Evolutionary conservation across 2,797 vertebrate genomes (phyloP).

Genomic region (Huso huso): DNA sequence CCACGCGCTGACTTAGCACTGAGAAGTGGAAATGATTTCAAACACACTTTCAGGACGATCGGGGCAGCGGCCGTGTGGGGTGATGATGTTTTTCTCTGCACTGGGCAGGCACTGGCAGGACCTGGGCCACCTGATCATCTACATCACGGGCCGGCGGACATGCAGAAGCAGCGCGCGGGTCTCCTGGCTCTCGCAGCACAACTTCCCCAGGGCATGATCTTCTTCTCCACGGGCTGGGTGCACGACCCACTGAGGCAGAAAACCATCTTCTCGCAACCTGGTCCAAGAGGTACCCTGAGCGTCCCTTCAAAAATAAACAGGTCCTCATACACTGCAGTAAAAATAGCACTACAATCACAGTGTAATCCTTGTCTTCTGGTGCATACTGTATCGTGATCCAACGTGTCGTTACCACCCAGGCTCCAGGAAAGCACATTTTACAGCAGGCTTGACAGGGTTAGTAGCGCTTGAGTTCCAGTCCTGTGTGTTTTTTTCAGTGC

Average conservation of each 20-base stretch:
- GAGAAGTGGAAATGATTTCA: too few species aligned
- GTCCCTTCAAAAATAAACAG: background rate
- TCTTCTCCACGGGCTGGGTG: conserved; percentile 94
- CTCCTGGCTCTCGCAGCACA: conserved; percentile 95
- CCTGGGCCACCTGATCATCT: conserved; percentile 91
- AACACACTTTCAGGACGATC: too few species aligned
- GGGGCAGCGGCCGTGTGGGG: too few species aligned
- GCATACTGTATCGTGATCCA: too few species aligned
- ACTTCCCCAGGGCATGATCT: conserved; percentile 98
- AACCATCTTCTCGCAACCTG: conserved; percentile 91
- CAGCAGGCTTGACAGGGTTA: too few species aligned
- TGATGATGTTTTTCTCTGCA: too few species aligned
- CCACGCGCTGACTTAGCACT: too few species aligned
- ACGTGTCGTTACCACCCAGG: too few species aligned
- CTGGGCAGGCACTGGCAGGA: conserved; percentile 91
- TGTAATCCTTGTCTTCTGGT: too few species aligned
- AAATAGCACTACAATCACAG: too few species aligned
- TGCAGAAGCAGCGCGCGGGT: conserved; percentile 98
- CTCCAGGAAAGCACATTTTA: too few species aligned
- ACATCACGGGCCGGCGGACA: conserved; percentile 94
- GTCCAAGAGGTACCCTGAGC: conserved; percentile 77
- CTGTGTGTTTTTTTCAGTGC: conserved; percentile 60
- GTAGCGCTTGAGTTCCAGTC: background rate
- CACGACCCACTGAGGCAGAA: conserved; percentile 93
- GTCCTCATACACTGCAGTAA: background rate